Evolutionary conservation across 2,797 vertebrate genomes (phyloP), one percentile per base, ranked within the genome.

Genomic region (Sebastes matsubarae): DNA sequence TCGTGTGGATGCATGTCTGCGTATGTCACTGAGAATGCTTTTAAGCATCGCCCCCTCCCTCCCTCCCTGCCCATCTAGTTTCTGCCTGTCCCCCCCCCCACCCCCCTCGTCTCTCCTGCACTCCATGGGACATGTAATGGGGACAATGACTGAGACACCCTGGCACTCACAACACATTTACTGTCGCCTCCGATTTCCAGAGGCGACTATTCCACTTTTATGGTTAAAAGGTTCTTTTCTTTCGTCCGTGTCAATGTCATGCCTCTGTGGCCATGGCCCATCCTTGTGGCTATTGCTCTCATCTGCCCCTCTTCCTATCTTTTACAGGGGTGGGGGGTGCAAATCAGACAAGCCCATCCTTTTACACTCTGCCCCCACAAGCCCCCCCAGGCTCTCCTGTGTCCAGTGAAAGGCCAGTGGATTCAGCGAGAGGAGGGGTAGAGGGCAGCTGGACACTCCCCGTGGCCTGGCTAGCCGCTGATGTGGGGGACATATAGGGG

Each of bases 361-460:
- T 91, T 91, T 77, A 83, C 80, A 81, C 75, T 70, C 73, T 75
- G 61, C 58, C 82, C 72, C 79, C 74, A 74, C 38, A 42, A 5
- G 5, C 70, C 14, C 89, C 87, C 83, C 70, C 61, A 52, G 92
- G 92, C 89, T 90, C 81, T 91, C 84, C 80, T 83, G 88, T 95
- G 94, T 95, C 95, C 95, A 95, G 95, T 95, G 93, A 95, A 93
- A 95, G 94, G 90, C 87, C 93, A 78, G 89, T 84, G 89, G 88
- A 94, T 90, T 80, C 79, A 76, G 76, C 29, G 50, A 77, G 68
- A 79, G 86, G 86, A 86, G 87, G 80, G 82, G 86, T 80, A 75
- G 79, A 85, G 91, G 94, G 93, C 95, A 96, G 93, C 95, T 96
- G 94, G 94, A 95, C 94, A 91, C 84, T 93, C 90, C 89, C 86